phyloP scores from a whole-genome alignment of 2,888 invertebrate genomes.

The Helobdella robusta region DNA sequence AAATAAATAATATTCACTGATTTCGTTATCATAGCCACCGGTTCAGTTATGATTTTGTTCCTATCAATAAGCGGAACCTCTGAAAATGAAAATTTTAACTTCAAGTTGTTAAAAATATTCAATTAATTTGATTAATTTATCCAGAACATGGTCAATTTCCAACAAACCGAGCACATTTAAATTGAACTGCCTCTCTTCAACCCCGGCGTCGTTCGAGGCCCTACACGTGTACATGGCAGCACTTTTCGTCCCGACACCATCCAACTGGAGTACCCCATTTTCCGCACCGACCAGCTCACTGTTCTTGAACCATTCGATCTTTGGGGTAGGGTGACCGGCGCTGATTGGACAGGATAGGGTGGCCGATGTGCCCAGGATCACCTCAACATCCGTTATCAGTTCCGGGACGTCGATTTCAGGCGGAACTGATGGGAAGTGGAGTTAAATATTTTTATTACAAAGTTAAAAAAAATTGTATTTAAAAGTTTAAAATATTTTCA shows the following conservation, averaged over 20 bases:
- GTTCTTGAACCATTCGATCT: conserved; percentile 46
- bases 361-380: neutral
- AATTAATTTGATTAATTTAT: neutral
- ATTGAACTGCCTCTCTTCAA: conserved; percentile 45
- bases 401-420: neutral
- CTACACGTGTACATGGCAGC: conserved; percentile 53
- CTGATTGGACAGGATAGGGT: neutral
- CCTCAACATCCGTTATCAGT: neutral
- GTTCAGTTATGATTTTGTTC: conserved; percentile 36
- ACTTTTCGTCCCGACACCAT: conserved; percentile 41
- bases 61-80: conserved; percentile 42
- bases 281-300: conserved; percentile 18
- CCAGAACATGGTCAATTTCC: neutral
- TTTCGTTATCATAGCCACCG: conserved; percentile 41
- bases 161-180: conserved; percentile 57
- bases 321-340: conserved; percentile 43
- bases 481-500: too few relatives aligned
- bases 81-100: conserved; percentile 31
- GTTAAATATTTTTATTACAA: neutral
- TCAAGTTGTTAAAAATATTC: neutral
- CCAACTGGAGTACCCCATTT: conserved; percentile 21
- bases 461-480: neutral
- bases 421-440: neutral
- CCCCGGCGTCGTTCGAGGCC: conserved; percentile 56
- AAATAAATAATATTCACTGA: too few relatives aligned